Percentiles rank a stretch among this genome's conserved stretches.
phyloP scores from a whole-genome alignment of 2,888 invertebrate genomes.

The Eristalis pertinax region DNA sequence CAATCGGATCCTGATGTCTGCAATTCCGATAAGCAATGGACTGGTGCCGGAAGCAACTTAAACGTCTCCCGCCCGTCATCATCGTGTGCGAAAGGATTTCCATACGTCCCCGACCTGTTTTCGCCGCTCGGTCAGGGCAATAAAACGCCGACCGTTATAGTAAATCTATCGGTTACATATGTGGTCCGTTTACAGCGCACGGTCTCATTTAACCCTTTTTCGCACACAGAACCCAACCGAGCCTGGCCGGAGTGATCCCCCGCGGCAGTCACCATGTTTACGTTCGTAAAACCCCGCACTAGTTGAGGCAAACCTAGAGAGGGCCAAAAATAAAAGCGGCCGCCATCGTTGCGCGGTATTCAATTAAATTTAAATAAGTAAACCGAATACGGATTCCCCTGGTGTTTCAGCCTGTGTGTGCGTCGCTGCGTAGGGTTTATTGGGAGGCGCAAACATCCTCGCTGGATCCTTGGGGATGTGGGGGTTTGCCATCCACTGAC shows the following conservation, averaged over 20 bases:
- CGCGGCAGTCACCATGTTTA: slow-evolving; percentile 1
- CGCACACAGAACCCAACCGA: background rate
- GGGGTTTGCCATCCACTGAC: background rate
- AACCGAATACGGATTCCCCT: background rate
- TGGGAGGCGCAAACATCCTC: background rate
- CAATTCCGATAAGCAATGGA: slow-evolving; percentile 57
- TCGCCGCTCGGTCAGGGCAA: slow-evolving; percentile 14
- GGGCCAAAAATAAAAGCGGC: slow-evolving; percentile 21
- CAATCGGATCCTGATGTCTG: slow-evolving; percentile 65
- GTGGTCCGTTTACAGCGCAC: slow-evolving; percentile 45
- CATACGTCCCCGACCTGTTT: background rate
- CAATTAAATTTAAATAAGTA: slow-evolving; percentile 61
- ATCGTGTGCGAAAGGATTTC: slow-evolving; percentile 40
- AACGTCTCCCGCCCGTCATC: slow-evolving; percentile 27
- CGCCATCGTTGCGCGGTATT: slow-evolving; percentile 44
- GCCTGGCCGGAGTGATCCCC: background rate
- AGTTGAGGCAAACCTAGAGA: background rate
- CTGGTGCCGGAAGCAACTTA: slow-evolving; percentile 22
- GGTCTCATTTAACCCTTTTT: slow-evolving; percentile 57
- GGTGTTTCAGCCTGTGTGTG: background rate
- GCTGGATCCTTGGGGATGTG: background rate
- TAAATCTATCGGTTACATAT: slow-evolving; percentile 66
- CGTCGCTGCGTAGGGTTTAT: background rate
- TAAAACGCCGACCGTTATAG: slow-evolving; percentile 54
- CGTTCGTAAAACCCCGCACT: slow-evolving; percentile 7